Evolutionary conservation across 2,888 invertebrate genomes (phyloP), one percentile per base, ranked within the genome.

Genomic region (Orthosia incerta): DNA sequence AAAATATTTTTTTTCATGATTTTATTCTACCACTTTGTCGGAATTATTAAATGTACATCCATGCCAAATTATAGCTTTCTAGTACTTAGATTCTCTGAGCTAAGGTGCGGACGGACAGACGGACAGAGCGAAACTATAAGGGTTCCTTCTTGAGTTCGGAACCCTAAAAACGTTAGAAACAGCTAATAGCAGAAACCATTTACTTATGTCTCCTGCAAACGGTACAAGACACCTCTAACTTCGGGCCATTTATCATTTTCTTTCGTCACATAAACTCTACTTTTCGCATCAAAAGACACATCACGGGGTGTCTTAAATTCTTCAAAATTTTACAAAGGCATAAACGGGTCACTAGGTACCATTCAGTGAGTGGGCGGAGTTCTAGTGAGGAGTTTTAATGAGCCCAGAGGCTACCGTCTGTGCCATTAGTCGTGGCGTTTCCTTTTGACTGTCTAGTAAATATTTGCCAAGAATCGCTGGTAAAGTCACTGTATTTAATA

Each of bases 361-460:
- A 73, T 88, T 87, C 85, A 79, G 74, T 75, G 86, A 91, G 88
- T 87, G 88, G n/a, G n/a, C n/a, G n/a, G n/a, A n/a, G 74, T 83
- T 87, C 87, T 91, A n/a, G n/a, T n/a, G n/a, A n/a, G n/a, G n/a
- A n/a, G n/a, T n/a, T n/a, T n/a, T n/a, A 92, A 92, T 91, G 90
- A 91, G 82, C 71, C 76, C 75, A 71, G 72, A 63, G 82, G 82
- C 82, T 66, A 80, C 77, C 78, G 84, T 79, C 79, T 82, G 82
- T 82, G 67, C 87, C 91, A 92, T 92, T 92, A 92, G 89, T 87
- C 88, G 79, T 71, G 79, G 82, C 86, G 87, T 85, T 90, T 89
- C 90, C 89, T 89, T 90, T 91, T 86, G 87, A 87, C 89, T 88
- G 89, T 90, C 79, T 90, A 89, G 88, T 90, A 90, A 92, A 92